Conservation (phyloP, 2,113 vertebrate species). For the Elgaria multicarinata region DNA sequence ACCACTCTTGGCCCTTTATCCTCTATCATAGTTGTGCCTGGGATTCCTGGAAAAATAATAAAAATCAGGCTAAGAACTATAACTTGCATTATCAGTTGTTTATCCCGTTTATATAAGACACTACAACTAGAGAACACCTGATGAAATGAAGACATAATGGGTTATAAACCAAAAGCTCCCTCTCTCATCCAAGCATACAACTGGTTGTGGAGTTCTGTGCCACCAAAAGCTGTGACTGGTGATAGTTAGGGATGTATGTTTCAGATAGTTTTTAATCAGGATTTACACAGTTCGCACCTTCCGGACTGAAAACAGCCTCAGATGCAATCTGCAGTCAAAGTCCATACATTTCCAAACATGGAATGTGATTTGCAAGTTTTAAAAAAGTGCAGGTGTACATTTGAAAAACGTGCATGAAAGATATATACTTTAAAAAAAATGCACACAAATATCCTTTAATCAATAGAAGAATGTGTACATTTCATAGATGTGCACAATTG, state of each 20-base stretch:
- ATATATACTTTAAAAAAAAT: too few species aligned
- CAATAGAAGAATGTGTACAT: too few species aligned
- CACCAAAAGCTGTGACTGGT: not conserved
- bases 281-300: too few species aligned
- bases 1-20: constrained; percentile 96
- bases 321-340: too few species aligned
- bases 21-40: constrained; percentile 88
- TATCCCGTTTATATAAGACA: not conserved
- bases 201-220: not conserved
- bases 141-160: not conserved
- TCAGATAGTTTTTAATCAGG: not conserved
- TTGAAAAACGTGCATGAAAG: too few species aligned
- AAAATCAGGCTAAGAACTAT: constrained; percentile 43
- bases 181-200: not conserved
- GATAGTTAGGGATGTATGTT: not conserved
- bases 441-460: too few species aligned
- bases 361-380: too few species aligned
- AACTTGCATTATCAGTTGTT: too few species aligned
- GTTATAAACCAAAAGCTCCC: not conserved
- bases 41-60: constrained; percentile 61
- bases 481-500: too few species aligned
- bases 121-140: not conserved
- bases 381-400: too few species aligned
- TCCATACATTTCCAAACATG: too few species aligned
- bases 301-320: too few species aligned